Conservation (phyloP, 2,888 invertebrate genomes). For the Trypoxylon attenuatum region DNA sequence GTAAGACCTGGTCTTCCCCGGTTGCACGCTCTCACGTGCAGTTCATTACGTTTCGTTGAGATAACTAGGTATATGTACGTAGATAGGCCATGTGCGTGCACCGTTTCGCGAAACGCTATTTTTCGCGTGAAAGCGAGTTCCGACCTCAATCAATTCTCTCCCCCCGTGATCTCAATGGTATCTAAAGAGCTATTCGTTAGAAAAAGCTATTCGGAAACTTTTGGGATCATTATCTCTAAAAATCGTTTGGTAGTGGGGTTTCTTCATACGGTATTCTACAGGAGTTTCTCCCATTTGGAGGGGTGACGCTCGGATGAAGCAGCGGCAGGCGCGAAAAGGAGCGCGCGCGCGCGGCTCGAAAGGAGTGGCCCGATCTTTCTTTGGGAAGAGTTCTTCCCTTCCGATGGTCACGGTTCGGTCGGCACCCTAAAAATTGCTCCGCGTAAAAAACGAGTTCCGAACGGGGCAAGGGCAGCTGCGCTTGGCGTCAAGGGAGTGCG, state of each 20-base stretch:
- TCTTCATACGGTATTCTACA: slow-evolving; percentile 36
- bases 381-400: slow-evolving; percentile 21
- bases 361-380: slow-evolving; percentile 36
- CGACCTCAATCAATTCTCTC: neutral
- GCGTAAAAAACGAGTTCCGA: slow-evolving; percentile 51
- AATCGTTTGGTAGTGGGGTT: slow-evolving; percentile 17
- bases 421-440: slow-evolving; percentile 54
- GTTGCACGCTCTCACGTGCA: neutral
- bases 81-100: too few species aligned
- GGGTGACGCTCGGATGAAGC: slow-evolving; percentile 1
- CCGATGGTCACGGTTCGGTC: slow-evolving; percentile 54
- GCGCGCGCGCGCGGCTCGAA: slow-evolving; percentile 28
- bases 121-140: neutral
- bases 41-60: neutral
- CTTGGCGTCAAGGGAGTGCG: slow-evolving; percentile 6
- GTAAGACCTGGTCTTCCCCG: neutral
- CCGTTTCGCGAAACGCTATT: neutral
- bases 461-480: slow-evolving; percentile 32
- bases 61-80: slow-evolving; percentile 4
- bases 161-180: slow-evolving; percentile 6
- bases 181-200: slow-evolving; percentile 32
- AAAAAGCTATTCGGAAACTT: slow-evolving; percentile 37
- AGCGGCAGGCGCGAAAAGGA: slow-evolving; percentile 1
- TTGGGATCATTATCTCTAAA: slow-evolving; percentile 43
- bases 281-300: slow-evolving; percentile 31